Base-by-base conservation (phyloP, 2,113 vertebrate species). In the Struthidea cinerea region DNA sequence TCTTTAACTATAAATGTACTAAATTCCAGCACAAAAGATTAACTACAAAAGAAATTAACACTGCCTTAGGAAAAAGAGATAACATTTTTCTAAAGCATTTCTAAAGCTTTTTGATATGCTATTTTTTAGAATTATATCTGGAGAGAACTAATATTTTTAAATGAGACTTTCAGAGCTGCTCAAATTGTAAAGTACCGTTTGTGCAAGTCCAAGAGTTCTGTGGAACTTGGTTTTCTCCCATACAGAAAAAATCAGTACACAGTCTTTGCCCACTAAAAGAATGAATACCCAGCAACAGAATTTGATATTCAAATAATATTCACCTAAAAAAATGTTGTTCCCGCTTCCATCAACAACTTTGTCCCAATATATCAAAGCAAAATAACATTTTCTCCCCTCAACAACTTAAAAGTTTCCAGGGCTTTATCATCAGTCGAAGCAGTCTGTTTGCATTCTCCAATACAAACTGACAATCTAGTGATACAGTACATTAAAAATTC, bases 1-100 rank as follows among this genome's bases (percentile, higher is more conserved):
- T 97, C 97, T 98, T 98, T 98, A 98, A 98, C 98, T 97, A 97
- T 98, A 98, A 98, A 98, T 97, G 98, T 89, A 97, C 97, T 97
- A 98, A 98, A 98, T 97, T 98, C 97, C 92, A 97, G 96, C 9
- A 11, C 97, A 98, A 97, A 97, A 98, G 98, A 98, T 98, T 98
- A 98, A 98, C 98, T 98, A 98, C 98, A 98, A 98, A 98, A 97
- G 97, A 98, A 98, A 98, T 98, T 98, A 98, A 98, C 97, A 97
- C 94, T 96, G 98, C 98, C 98, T 93, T 90, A 96, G 97, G 98
- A 97, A 98, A 97, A 77, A 84, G 89, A 98, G 98, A 98, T 98
- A 98, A 97, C 96, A 87, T 98, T 98, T 98, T 97, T 95, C 94
- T 98, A 98, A 98, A 97, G 97, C 95, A 96, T 97, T 98, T 95